Percentiles rank a stretch among this genome's conserved stretches.
Evolutionary conservation across 2,888 invertebrate species (phyloP).

Genomic region (Crossocerus cetratus): DNA sequence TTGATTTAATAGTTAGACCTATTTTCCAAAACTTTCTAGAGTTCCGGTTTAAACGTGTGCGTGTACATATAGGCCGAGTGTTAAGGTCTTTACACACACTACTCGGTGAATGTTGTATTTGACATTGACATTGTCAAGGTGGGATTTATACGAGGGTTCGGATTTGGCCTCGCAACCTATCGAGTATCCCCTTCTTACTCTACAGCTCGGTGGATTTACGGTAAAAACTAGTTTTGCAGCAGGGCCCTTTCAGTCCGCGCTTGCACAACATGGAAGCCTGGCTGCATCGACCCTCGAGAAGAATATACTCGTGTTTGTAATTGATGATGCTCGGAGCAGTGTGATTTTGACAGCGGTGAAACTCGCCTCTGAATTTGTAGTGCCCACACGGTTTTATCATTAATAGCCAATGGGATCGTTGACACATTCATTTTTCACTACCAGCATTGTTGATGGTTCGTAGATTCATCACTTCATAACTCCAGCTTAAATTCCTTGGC

Average conservation of each 20-base stretch:
- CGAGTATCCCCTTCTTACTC: conserved; percentile 48
- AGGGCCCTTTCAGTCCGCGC: conserved; percentile 59
- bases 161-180: conserved; percentile 25
- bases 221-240: conserved; percentile 70
- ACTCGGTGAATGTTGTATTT: conserved; percentile 8
- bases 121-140: conserved; percentile 41
- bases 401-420: too few species aligned
- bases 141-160: conserved; percentile 19
- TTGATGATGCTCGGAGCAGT: conserved; percentile 37
- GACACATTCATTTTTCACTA: too few species aligned
- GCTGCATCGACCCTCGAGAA: conserved; percentile 39
- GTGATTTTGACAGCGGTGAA: conserved; percentile 42
- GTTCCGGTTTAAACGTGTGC: too few species aligned
- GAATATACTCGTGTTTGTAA: conserved; percentile 26
- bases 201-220: conserved; percentile 59
- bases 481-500: too few species aligned
- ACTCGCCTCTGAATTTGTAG: conserved; percentile 11
- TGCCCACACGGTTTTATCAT: background rate
- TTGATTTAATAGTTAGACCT: too few species aligned
- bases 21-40: too few species aligned
- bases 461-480: too few species aligned
- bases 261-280: conserved; percentile 54
- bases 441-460: too few species aligned
- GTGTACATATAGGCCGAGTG: too few species aligned
- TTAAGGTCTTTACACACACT: too few species aligned